phyloP scores from a whole-genome alignment of 1,140 invertebrate genomes.

The Philotrypesis tridentata region DNA sequence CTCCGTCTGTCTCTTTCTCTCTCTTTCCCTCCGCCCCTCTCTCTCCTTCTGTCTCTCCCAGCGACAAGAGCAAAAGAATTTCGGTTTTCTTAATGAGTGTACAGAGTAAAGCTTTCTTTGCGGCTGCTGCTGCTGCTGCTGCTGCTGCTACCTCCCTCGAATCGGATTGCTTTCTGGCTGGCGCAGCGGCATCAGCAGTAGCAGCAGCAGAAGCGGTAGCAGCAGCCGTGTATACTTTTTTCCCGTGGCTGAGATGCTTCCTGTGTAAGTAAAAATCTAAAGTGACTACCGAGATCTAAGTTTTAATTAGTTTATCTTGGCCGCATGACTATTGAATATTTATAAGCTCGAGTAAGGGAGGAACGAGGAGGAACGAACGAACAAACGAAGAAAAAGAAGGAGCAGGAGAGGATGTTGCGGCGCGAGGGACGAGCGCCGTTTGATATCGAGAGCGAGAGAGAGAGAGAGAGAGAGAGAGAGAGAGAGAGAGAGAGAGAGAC shows the following conservation, averaged over 20 bases:
- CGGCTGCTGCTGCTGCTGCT: no score
- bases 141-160: slow-evolving; percentile 60
- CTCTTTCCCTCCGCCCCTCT: neutral
- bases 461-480: slow-evolving; percentile 30
- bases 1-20: neutral
- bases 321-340: slow-evolving; percentile 76
- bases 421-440: slow-evolving; percentile 27
- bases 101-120: slow-evolving; percentile 75
- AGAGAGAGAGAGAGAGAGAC: slow-evolving; percentile 26
- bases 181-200: slow-evolving; percentile 36
- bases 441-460: slow-evolving; percentile 24
- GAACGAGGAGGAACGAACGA: neutral
- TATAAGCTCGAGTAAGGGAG: slow-evolving; percentile 63
- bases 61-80: slow-evolving; percentile 63
- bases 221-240: slow-evolving; percentile 66
- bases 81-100: slow-evolving; percentile 74
- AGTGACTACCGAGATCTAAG: slow-evolving; percentile 75
- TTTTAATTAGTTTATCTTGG: slow-evolving; percentile 76
- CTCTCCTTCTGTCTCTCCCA: neutral
- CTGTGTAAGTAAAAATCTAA: slow-evolving; percentile 76
- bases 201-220: neutral
- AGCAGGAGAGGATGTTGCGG: slow-evolving; percentile 27
- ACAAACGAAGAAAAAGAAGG: slow-evolving; percentile 51
- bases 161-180: slow-evolving; percentile 65
- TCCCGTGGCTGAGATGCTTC: slow-evolving; percentile 73